Base-by-base conservation (phyloP, 2,888 invertebrate species). In the Octodonta nipae region DNA sequence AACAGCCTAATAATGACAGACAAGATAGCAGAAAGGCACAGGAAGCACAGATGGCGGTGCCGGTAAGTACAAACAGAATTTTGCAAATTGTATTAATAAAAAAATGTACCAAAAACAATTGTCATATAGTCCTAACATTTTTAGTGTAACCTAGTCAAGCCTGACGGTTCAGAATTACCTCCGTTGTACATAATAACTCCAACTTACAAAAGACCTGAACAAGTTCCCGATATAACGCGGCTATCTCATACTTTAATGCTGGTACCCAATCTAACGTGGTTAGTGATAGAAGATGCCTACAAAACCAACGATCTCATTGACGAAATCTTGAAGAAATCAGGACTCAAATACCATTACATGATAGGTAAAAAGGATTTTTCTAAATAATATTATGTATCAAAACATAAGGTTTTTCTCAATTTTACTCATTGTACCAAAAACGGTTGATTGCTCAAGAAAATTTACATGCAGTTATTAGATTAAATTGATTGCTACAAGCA, bases 191-290 rank as follows among this genome's bases (percentile, higher is more conserved):
- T 76, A 43, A 72, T 84, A 36, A 83, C 83, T 36, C 82, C 83
- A 37, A 83, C 83, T 20, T 79, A 78, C 54, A 66, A 71, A 41
- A 67, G 82, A 46, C 73, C 79, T 17, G 79, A 81, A 54, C 86
- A 87, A 60, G 69, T 80, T 50, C 77, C 87, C 5, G 86, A 87
- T 55, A 61, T 88, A 36, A 85, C 82, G 20, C 78, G 93, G 54
- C 62, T 95, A 35, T 80, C 85, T 5, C 86, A 93, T 54, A 81
- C 89, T 2, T 71, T 95, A 41, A 75, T 81, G 68, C 71, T 84
- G 46, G 77, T 91, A 36, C 81, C 84, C 39, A 85, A 87, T 57
- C 68, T 95, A 36, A 83, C 89, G 56, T 95, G 95, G 95, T 78
- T 95, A 43, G 67, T 95, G 25, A 73, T 95, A 15, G 93, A 95